phyloP scores from a whole-genome alignment of 1,140 invertebrate species.

The Drosophila tristis region DNA sequence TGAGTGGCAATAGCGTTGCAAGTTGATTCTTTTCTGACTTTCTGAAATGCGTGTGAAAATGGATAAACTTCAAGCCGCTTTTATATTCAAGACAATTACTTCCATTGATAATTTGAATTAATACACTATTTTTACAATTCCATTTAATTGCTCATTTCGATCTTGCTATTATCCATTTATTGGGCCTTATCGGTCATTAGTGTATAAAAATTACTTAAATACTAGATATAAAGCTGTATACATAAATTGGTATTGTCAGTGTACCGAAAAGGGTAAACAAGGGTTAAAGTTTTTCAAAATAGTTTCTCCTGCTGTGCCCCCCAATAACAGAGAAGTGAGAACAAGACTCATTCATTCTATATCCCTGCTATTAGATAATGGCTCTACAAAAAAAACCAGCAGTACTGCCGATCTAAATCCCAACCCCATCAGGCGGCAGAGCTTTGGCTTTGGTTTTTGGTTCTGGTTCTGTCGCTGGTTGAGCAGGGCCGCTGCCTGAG shows the following conservation, averaged over 20 bases:
- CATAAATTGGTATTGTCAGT: background rate
- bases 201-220: constrained; percentile 1
- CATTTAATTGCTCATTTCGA: constrained; percentile 2
- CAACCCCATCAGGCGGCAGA: constrained; percentile 24
- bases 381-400: background rate
- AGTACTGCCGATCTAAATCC: constrained; percentile 34
- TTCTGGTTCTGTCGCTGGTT: constrained; percentile 39
- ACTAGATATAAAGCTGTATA: background rate
- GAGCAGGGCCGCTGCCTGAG: constrained; percentile 37
- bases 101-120: constrained; percentile 17
- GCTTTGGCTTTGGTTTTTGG: constrained; percentile 23
- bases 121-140: too few relatives aligned
- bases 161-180: background rate
- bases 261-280: background rate
- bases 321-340: constrained; percentile 23
- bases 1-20: background rate
- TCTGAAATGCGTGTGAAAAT: too few relatives aligned
- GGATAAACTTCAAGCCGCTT: background rate
- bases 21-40: constrained; percentile 11
- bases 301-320: constrained; percentile 1
- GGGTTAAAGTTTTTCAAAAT: constrained; percentile 3
- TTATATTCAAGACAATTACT: background rate
- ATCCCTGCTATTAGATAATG: constrained; percentile 68
- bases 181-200: background rate
- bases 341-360: constrained; percentile 33